Evolutionary conservation across 2,113 vertebrate species (phyloP), one percentile per base, ranked within the genome.

Genomic region (Serilophus lunatus): DNA sequence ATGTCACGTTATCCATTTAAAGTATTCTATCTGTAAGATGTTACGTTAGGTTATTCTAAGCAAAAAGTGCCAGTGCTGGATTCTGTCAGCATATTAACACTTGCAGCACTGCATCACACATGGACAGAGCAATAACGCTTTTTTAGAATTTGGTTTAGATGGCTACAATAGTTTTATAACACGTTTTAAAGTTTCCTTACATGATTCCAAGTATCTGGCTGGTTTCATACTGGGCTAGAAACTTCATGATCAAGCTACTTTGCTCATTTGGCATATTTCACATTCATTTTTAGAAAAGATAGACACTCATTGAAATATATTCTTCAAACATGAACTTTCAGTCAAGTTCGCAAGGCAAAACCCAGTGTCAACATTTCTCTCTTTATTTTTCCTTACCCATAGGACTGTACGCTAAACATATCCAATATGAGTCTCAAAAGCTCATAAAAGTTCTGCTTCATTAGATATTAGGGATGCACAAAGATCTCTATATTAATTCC

Each of bases 41-140:
- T 22, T 57, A 65, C 50, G 23, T 16, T 28, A 49, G 10, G n/a
- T 15, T 61, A 50, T 11, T 38, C 14, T 26, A 70, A 57, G 35
- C 13, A 49, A 90, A 77, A 80, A 64, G 35, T 26, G 7, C 47
- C 57, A 72, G 7, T 49, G 28, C 5, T 69, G 75, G 40, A 64
- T 60, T 90, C 75, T 86, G 16, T 35, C 33, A 71, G 20, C 35
- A 29, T 36, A 47, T 12, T 50, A 12, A 49, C 24, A 54, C 35
- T 23, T 49, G 26, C 13, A 72, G 60, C 4, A 26, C 26, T 35
- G 35, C 17, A 10, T 25, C 20, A 44, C 2, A 5, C 4, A 29
- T 3, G 1, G 35, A 42, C 23, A 47, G 24, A 92, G 63, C 0
- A 2, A 7, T 8, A 74, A 57, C 2, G 1, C 6, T 31, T 81